phyloP scores from a whole-genome alignment of 1,140 invertebrate genomes.

The Archivesica marissinica region DNA sequence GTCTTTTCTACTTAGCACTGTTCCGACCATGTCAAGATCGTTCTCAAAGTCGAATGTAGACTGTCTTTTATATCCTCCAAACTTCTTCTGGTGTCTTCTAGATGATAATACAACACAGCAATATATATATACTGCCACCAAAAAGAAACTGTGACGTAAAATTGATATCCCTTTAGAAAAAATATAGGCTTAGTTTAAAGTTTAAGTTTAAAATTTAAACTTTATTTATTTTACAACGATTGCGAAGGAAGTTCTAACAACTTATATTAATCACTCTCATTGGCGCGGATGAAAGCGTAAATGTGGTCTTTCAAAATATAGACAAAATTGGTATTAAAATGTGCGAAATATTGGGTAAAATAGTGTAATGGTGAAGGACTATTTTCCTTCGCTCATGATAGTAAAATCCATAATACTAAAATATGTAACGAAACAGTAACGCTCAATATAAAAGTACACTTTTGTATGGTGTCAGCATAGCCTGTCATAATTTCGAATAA shows the following conservation, averaged over 20 bases:
- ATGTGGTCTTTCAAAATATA: background rate
- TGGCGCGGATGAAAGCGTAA: too few relatives aligned
- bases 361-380: background rate
- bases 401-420: too few relatives aligned
- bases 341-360: background rate
- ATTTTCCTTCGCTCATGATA: too few relatives aligned
- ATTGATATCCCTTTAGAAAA: too few relatives aligned
- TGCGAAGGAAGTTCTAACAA: too few relatives aligned
- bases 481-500: background rate
- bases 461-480: background rate
- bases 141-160: too few relatives aligned
- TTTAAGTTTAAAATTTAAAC: too few relatives aligned
- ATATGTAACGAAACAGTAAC: too few relatives aligned
- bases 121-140: background rate
- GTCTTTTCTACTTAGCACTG: constrained; percentile 12
- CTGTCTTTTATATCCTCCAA: background rate
- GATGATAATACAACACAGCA: background rate
- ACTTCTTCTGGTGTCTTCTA: constrained; percentile 11
- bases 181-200: background rate
- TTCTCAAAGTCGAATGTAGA: constrained; percentile 3
- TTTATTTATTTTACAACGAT: too few relatives aligned
- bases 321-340: background rate
- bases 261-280: too few relatives aligned
- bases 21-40: background rate
- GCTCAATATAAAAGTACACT: too few relatives aligned